Evolutionary conservation across 2,888 invertebrate species (phyloP).

Genomic region (Ophonus ardosiacus): DNA sequence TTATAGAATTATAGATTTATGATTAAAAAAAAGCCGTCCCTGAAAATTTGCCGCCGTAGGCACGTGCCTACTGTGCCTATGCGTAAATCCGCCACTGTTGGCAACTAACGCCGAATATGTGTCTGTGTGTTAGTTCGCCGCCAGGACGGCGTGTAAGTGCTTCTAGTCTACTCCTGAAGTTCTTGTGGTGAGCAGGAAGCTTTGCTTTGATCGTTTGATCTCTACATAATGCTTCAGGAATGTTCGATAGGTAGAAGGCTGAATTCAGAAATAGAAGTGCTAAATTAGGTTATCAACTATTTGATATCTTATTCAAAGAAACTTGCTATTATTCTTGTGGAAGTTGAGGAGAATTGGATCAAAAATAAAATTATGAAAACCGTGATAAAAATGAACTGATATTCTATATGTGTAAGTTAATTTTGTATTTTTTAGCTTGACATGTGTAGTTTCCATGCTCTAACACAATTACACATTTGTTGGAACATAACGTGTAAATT

Average conservation of each 20-base stretch:
- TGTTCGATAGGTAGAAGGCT: background rate
- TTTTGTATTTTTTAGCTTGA: no score
- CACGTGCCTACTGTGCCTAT: no score
- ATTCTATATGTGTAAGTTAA: no score
- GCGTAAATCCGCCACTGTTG: no score
- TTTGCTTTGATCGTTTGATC: constrained; percentile 29
- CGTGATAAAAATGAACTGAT: no score
- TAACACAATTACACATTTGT: no score
- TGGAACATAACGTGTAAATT: no score
- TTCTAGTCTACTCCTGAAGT: constrained; percentile 2
- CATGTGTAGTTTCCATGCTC: no score
- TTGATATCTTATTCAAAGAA: background rate
- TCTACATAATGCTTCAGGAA: constrained; percentile 25
- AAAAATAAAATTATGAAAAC: no score
- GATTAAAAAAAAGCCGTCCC: no score
- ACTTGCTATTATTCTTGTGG: background rate
- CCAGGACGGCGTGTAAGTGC: background rate
- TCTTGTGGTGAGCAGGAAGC: constrained; percentile 20
- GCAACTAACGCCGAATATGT: background rate
- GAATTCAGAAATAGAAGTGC: background rate
- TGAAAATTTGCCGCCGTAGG: no score
- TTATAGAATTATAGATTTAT: no score
- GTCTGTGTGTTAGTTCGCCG: background rate
- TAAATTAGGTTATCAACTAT: background rate
- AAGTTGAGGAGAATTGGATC: background rate